Base-by-base conservation (phyloP, 92 coral and sea anemone species). In the Palythoa grandis region DNA sequence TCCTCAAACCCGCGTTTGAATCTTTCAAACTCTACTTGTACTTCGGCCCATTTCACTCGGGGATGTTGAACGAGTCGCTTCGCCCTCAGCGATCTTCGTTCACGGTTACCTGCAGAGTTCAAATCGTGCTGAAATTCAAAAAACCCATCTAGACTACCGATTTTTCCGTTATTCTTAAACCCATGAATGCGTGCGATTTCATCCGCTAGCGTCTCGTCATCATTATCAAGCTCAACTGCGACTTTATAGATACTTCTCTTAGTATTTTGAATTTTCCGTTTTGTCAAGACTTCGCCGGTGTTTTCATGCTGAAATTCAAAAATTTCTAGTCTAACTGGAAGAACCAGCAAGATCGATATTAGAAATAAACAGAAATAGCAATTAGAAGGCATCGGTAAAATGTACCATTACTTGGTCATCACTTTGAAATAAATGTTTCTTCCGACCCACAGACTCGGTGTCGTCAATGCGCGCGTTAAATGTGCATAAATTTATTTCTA, bases 211-310 rank as follows among this genome's bases (percentile, higher is more conserved):
- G 89, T 58, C 10, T 90, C 88, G 25, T 96, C 98, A 82, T 92
- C 92, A 20, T 87, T 68, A 58, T 90, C 95, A 15, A 96, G 92
- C 50, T 95, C 90, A 11, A 96, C 98, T 11, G 95, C 98, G 94
- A 98, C 92, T 88, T 84, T 67, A 73, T 95, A 90, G 10, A 94
- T 91, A 88, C 71, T 91, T n/a, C 85, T 29, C 23, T 65, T 40
- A 43, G 87, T 93, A 65, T 90, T 89, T 61, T 93, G 92, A 24
- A 12, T 73, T 61, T 83, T 92, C 58, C 88, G 76, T 52, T 87
- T 82, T 19, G 52, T 47, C 6, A 68, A 66, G 58, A 72, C 57
- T 57, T 84, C 88, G n/a, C 86, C 89, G 63, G 72, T 85, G 11
- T 54, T 63, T 35, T 90, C 82, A 23, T 78, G 54, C 65, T 87